Conservation (phyloP, 2,113 vertebrate species). For the Gymnarchus niloticus region DNA sequence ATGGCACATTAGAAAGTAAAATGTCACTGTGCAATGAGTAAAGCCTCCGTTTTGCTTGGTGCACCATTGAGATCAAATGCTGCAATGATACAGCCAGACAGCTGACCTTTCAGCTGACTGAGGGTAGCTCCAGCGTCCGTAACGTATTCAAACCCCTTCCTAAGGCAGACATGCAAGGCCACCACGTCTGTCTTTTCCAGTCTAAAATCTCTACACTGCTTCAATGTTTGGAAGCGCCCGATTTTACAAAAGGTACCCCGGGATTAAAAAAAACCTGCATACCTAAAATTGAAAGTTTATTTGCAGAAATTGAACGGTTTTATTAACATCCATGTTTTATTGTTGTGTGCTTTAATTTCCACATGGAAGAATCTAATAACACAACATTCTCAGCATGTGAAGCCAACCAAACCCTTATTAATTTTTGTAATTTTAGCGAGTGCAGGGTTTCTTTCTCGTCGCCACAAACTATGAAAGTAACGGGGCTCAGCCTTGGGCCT, state of each 20-base stretch:
- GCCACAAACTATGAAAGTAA: not conserved
- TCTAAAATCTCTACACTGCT: no score
- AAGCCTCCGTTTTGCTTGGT: not conserved
- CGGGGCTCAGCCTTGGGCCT: not conserved
- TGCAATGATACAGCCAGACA: not conserved
- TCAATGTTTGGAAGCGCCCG: no score
- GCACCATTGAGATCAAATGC: not conserved
- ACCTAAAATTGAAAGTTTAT: no score
- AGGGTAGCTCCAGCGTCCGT: not conserved
- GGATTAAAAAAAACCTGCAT: no score
- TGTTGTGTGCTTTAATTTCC: no score
- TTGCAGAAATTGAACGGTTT: no score
- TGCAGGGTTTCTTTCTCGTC: not conserved
- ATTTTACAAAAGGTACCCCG: no score
- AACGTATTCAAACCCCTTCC: not conserved
- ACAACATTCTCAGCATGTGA: no score
- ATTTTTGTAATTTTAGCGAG: not conserved
- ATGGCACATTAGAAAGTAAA: slow-evolving; percentile 14
- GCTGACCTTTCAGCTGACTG: not conserved
- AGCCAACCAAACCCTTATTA: no score
- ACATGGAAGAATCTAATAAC: no score
- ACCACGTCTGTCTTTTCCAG: no score
- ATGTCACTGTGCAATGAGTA: not conserved
- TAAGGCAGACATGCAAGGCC: not conserved
- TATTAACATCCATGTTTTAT: no score